Base-by-base conservation (phyloP, 2,113 vertebrate genomes). In the Podocnemis expansa region DNA sequence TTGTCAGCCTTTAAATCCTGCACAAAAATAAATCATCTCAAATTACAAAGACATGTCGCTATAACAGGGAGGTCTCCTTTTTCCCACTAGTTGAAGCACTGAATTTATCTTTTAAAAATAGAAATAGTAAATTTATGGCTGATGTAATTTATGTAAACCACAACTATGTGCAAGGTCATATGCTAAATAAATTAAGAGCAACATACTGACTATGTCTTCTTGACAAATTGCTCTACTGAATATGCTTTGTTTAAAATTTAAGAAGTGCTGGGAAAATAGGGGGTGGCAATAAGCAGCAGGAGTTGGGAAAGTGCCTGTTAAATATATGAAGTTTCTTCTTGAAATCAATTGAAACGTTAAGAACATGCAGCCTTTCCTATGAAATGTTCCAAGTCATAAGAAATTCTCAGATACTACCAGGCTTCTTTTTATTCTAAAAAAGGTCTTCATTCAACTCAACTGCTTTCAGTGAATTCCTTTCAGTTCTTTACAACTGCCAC, bases 71-170 rank as follows among this genome's bases (percentile, higher is more conserved):
- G 1, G 81, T 58, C 51, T 85, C 93, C 56, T 94, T 84, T 47
- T 93, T 93, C 91, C 87, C 91, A 91, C 82, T 94, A 91, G 63
- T 81, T 84, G 85, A 96, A 91, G 91, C 82, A 94, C 94, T 94
- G 93, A 56, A 92, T 90, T 93, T 67, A 3, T 80, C 73, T 89
- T 90, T 13, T 80, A 80, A 94, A 87, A 29, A 1, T 0, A 10
- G 2, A 91, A 87, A 83, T 14, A 82, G 14, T 89, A 83, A 92
- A 91, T 80, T 54, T 45, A 58, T 0, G 1, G 52, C 76, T 90
- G 80, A 34, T 41, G 45, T 80, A 87, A 85, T 56, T 90, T 87
- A 94, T 89, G 82, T 89, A 94, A 94, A 5, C 31, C 2, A 1
- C 78, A 91, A 70, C 85, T 85, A 85, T 0, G 0, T 89, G 78